phyloP scores from a whole-genome alignment of 2,797 vertebrate species.

The Bradypodion ventrale region DNA sequence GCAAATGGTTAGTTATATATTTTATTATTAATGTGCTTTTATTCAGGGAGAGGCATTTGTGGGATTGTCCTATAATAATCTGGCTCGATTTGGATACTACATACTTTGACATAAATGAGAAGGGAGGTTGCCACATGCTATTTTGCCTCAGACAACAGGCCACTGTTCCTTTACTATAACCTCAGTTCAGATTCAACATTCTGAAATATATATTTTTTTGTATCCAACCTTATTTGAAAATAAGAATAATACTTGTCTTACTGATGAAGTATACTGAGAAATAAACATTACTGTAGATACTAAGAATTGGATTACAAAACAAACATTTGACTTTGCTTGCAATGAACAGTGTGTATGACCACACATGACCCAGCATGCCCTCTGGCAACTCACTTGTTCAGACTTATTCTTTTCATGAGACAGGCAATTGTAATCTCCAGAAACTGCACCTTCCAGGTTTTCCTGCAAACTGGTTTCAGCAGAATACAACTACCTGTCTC shows the following conservation, averaged over 20 bases:
- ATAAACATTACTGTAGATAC: constrained; percentile 1
- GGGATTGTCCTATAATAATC: neutral
- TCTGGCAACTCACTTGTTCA: neutral
- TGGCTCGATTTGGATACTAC: neutral
- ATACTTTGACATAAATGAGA: neutral
- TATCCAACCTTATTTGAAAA: neutral
- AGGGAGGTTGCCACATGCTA: neutral
- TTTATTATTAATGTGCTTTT: neutral
- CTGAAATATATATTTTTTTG: no score
- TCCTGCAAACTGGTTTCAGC: neutral
- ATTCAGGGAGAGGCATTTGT: neutral
- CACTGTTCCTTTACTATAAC: no score
- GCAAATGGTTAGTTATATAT: neutral
- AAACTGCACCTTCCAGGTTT: no score
- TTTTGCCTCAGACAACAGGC: neutral
- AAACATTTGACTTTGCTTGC: constrained; percentile 7
- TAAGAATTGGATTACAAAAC: neutral
- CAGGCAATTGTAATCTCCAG: no score
- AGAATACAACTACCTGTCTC: neutral
- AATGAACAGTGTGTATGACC: neutral
- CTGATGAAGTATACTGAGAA: neutral
- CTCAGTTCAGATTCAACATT: no score
- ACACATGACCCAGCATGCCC: neutral
- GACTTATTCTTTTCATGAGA: no score
- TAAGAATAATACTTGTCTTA: neutral